Conservation (phyloP, 2,797 vertebrate genomes). For the Leucoraja ocellata region DNA sequence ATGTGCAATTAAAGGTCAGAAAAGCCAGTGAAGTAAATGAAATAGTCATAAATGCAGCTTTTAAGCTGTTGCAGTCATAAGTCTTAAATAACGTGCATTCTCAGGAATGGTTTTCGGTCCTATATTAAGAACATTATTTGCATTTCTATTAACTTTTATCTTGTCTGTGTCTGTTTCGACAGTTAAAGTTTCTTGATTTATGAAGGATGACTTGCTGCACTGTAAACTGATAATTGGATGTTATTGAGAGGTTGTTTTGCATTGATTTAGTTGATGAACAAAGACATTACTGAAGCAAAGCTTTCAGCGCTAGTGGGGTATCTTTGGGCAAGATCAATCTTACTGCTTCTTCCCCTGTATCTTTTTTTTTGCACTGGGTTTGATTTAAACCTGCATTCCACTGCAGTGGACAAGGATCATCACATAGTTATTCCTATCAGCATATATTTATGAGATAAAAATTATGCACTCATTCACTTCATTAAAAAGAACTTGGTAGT, state of each 20-base stretch:
- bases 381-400: conserved; percentile 66
- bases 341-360: conserved; percentile 72
- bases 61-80: conserved; percentile 35
- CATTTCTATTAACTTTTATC: conserved; percentile 71
- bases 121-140: conserved; percentile 53
- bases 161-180: conserved; percentile 66
- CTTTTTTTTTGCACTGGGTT: conserved; percentile 74
- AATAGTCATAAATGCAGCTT: conserved; percentile 39
- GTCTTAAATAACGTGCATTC: conserved; percentile 40
- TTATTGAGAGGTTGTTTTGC: conserved; percentile 97
- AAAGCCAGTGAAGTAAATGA: conserved; percentile 45
- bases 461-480: conserved; percentile 10
- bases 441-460: conserved; percentile 20
- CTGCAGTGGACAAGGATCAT: conserved; percentile 27
- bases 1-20: conserved; percentile 44
- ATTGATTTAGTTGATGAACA: conserved; percentile 90
- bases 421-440: conserved; percentile 10
- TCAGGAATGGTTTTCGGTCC: conserved; percentile 45
- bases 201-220: conserved; percentile 69
- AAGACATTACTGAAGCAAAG: conserved; percentile 80
- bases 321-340: conserved; percentile 85
- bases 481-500: not conserved
- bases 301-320: conserved; percentile 73
- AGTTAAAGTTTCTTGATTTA: conserved; percentile 85
- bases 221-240: conserved; percentile 97